Conservation (phyloP, 2,888 invertebrate species). For the Eupithecia vulgata region DNA sequence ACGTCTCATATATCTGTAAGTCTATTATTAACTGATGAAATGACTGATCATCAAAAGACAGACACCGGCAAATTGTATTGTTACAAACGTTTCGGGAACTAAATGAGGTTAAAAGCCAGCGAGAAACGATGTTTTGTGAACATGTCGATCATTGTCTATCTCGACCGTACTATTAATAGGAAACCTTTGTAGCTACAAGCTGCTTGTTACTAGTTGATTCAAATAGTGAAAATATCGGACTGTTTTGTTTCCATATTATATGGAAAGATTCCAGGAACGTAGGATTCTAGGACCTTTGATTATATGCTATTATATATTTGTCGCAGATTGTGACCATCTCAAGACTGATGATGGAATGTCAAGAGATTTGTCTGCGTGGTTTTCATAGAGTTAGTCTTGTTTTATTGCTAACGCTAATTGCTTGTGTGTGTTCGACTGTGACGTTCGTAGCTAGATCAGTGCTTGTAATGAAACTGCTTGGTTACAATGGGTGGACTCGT, state of each 20-base stretch:
- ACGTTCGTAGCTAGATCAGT: too few species aligned
- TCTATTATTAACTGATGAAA: slow-evolving; percentile 10
- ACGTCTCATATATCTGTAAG: background rate
- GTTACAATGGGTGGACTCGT: too few species aligned
- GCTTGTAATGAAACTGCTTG: too few species aligned
- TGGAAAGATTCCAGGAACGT: too few species aligned
- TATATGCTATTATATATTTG: too few species aligned
- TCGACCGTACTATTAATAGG: slow-evolving; percentile 42
- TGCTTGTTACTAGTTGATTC: background rate
- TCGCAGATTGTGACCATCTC: too few species aligned
- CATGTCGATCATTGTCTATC: slow-evolving; percentile 67
- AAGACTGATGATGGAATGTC: too few species aligned
- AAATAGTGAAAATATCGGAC: slow-evolving; percentile 1
- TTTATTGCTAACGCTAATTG: too few species aligned
- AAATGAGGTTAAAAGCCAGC: slow-evolving; percentile 77
- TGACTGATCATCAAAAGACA: slow-evolving; percentile 50
- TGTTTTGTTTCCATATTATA: background rate
- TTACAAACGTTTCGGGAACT: slow-evolving; percentile 63
- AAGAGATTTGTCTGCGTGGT: too few species aligned
- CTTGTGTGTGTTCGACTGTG: too few species aligned
- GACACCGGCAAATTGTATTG: slow-evolving; percentile 62
- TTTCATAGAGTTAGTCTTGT: too few species aligned
- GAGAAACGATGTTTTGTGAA: slow-evolving; percentile 72
- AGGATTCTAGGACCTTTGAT: too few species aligned
- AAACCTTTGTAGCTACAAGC: slow-evolving; percentile 31